Conservation (phyloP, 2,888 invertebrate genomes). For the Drosophila vallismaia region DNA sequence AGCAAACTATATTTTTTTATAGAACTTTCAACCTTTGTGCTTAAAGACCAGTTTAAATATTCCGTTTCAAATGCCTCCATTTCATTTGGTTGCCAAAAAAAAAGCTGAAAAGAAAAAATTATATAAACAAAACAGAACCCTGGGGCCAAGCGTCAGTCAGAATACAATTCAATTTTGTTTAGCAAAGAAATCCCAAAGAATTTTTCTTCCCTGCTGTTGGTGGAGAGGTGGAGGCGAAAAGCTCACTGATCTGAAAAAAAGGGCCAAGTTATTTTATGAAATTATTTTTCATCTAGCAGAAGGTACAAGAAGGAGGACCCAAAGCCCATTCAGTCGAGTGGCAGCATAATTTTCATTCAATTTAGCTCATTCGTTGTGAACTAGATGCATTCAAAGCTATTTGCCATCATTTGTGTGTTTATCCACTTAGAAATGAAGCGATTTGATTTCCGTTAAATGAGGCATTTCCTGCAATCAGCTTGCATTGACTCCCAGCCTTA, state of each 20-base stretch:
- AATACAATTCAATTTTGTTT: slow-evolving; percentile 76
- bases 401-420: slow-evolving; percentile 61
- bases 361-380: slow-evolving; percentile 67
- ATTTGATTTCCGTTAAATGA: slow-evolving; percentile 79
- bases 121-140: slow-evolving; percentile 41
- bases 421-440: slow-evolving; percentile 75
- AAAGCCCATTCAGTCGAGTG: slow-evolving; percentile 21
- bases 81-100: slow-evolving; percentile 46
- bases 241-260: slow-evolving; percentile 78
- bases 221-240: slow-evolving; percentile 35
- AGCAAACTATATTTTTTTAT: neutral
- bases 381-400: slow-evolving; percentile 48
- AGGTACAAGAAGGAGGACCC: slow-evolving; percentile 13
- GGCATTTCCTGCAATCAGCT: slow-evolving; percentile 75
- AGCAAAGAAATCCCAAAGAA: slow-evolving; percentile 43
- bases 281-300: slow-evolving; percentile 57
- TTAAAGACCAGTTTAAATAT: slow-evolving; percentile 26
- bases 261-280: slow-evolving; percentile 75
- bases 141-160: slow-evolving; percentile 52
- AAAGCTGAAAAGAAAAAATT: slow-evolving; percentile 17
- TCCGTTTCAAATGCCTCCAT: slow-evolving; percentile 29
- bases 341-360: slow-evolving; percentile 79
- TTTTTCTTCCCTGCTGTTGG: slow-evolving; percentile 18
- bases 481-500: slow-evolving; percentile 61
- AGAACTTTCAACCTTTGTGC: neutral